phyloP scores from a whole-genome alignment of 2,113 vertebrate genomes.

The Forbesichthys agassizii region DNA sequence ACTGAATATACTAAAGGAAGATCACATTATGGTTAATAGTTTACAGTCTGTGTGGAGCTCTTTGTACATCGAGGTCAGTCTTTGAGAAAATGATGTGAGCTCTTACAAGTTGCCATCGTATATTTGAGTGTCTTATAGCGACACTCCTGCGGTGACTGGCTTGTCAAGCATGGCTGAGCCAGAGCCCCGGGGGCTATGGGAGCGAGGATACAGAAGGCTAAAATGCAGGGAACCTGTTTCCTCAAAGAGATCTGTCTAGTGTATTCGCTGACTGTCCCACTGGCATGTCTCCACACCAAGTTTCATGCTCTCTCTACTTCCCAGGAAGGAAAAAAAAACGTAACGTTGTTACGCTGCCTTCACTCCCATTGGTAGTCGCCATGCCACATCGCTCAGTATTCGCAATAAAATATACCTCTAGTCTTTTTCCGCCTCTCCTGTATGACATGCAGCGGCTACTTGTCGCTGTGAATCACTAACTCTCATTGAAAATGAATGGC shows the following conservation, averaged over 20 bases:
- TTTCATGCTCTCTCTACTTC: conserved; percentile 26
- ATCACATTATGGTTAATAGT: too few species aligned
- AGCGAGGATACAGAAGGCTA: not conserved
- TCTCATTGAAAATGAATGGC: too few species aligned
- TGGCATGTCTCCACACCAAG: conserved; percentile 16
- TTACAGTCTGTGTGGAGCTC: not conserved
- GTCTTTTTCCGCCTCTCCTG: too few species aligned
- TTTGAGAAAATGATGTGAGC: not conserved
- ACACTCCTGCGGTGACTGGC: conserved; percentile 4
- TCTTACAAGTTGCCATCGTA: not conserved
- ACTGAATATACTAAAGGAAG: too few species aligned
- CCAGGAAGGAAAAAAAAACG: conserved; percentile 17
- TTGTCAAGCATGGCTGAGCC: not conserved
- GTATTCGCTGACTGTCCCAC: conserved; percentile 10
- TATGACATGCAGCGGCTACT: too few species aligned
- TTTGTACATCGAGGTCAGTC: not conserved
- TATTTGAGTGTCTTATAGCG: not conserved
- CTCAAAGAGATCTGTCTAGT: conserved; percentile 36
- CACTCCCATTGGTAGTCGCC: too few species aligned
- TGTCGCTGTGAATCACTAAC: too few species aligned
- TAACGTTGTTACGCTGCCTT: too few species aligned
- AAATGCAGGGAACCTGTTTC: conserved; percentile 18
- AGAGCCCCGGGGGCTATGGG: conserved; percentile 20
- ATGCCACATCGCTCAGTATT: too few species aligned
- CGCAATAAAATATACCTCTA: too few species aligned